Evolutionary conservation across 23 tunicate species (phyloP).

Genomic region (Ciona savignyi): DNA sequence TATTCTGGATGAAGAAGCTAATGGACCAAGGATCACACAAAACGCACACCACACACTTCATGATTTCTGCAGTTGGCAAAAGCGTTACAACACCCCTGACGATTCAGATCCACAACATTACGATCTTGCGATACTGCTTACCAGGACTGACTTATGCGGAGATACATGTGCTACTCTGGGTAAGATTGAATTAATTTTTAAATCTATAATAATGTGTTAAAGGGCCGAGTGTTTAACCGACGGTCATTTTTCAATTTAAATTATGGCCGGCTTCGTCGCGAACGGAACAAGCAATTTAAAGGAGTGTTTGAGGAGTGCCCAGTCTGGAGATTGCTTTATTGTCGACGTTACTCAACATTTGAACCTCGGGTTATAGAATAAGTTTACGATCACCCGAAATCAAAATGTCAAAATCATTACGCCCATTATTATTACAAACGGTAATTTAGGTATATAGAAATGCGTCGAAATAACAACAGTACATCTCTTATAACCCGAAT

Average conservation of each 20-base stretch:
- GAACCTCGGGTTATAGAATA: too few relatives aligned
- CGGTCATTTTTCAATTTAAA: background rate
- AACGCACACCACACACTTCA: constrained; percentile 66
- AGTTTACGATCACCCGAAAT: too few relatives aligned
- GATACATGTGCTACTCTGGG: constrained; percentile 80
- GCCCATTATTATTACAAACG: too few relatives aligned
- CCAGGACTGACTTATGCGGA: constrained; percentile 69
- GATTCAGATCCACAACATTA: constrained; percentile 68
- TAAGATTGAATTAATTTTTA: too few relatives aligned
- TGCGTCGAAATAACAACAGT: too few relatives aligned
- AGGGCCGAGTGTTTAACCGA: background rate
- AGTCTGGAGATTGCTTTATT: background rate
- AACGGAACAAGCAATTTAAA: background rate
- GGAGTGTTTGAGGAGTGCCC: background rate
- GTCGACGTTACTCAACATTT: background rate
- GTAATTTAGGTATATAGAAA: too few relatives aligned
- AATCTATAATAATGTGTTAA: too few relatives aligned
- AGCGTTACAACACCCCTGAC: constrained; percentile 58
- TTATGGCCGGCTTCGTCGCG: background rate
- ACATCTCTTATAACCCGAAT: too few relatives aligned
- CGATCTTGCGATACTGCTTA: constrained; percentile 76
- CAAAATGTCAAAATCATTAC: too few relatives aligned
- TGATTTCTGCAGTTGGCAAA: constrained; percentile 93
- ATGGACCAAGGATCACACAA: constrained; percentile 35
- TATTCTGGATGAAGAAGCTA: constrained; percentile 32